Evolutionary conservation across 2,888 invertebrate genomes (phyloP), one percentile per base, ranked within the genome.

Genomic region (Drosophila colorata): DNA sequence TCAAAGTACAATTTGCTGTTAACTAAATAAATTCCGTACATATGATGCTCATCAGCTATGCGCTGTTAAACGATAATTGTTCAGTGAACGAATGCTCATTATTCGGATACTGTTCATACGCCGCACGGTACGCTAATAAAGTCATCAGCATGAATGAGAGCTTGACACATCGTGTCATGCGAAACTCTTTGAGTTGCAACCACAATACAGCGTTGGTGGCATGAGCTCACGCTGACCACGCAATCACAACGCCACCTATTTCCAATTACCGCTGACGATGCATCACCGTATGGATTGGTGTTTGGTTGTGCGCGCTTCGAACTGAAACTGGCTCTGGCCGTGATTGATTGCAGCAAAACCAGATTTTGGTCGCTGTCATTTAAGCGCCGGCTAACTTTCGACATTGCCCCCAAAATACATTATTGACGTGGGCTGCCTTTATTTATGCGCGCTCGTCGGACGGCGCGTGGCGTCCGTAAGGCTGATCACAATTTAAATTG

Each of bases 281-380:
- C 71, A 35, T 25, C 65, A 53, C 9, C 48, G n/a, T 14, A 31
- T 47, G 38, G 47, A 20, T 16, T 14, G 18, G 25, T 33, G 65
- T 37, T 14, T 35, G 46, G 38, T 18, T 51, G 20, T 40, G 31
- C 25, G 23, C 43, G 51, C 35, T 37, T 52, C 43, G 31, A 18
- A 25, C 38, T 65, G 65, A n/a, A 41, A 52, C 43, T 68, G 49
- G 14, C 53, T 18, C 28, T 23, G 72, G 69, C 66, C 83, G 83
- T 84, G 84, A 84, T 84, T 84, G 84, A 84, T 84, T 84, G 84
- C 88, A 88, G 77, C 84, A 86, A 86, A 84, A 84, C 84, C 84
- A 84, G 84, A 88, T 88, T 84, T 84, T 86, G 84, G 84, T 88
- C 57, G 68, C 78, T 86, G 88, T 86, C 84, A 84, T 83, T 84